Conservation (phyloP, 2,888 invertebrate species). For the Diadromus collaris region DNA sequence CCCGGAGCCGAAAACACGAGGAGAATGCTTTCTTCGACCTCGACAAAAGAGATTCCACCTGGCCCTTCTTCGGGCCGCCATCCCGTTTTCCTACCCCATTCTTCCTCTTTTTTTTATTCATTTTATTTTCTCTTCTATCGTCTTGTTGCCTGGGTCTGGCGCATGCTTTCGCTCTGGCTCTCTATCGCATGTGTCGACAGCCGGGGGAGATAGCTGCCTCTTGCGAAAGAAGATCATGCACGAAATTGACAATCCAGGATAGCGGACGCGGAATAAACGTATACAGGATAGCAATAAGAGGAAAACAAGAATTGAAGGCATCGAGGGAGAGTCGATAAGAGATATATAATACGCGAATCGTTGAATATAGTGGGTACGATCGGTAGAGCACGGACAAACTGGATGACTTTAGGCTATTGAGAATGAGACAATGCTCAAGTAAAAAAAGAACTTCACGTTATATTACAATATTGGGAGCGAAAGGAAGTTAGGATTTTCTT, state of each 20-base stretch:
- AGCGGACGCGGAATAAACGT: slow-evolving; percentile 59
- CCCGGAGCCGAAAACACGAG: slow-evolving; percentile 45
- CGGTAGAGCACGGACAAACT: background rate
- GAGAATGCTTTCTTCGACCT: slow-evolving; percentile 48
- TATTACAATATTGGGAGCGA: background rate
- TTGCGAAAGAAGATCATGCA: slow-evolving; percentile 50
- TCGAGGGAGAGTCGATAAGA: slow-evolving; percentile 1
- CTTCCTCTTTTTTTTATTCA: background rate
- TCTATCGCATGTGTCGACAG: slow-evolving; percentile 5
- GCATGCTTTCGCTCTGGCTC: slow-evolving; percentile 1
- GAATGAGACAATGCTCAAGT: background rate
- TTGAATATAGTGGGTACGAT: background rate
- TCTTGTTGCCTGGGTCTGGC: background rate
- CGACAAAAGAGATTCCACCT: slow-evolving; percentile 57
- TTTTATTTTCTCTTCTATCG: slow-evolving; percentile 3
- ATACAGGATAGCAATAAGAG: slow-evolving; percentile 11
- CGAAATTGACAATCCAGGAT: slow-evolving; percentile 60
- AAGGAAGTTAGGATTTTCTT: background rate
- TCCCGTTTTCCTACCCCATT: background rate
- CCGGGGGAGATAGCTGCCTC: slow-evolving; percentile 13
- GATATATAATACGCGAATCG: slow-evolving; percentile 6
- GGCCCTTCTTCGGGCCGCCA: slow-evolving; percentile 1
- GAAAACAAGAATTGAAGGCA: slow-evolving; percentile 5
- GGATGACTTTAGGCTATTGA: background rate
- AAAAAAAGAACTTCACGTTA: background rate